phyloP scores from a whole-genome alignment of 2,888 invertebrate species.

The Eucriotettix oculatus region DNA sequence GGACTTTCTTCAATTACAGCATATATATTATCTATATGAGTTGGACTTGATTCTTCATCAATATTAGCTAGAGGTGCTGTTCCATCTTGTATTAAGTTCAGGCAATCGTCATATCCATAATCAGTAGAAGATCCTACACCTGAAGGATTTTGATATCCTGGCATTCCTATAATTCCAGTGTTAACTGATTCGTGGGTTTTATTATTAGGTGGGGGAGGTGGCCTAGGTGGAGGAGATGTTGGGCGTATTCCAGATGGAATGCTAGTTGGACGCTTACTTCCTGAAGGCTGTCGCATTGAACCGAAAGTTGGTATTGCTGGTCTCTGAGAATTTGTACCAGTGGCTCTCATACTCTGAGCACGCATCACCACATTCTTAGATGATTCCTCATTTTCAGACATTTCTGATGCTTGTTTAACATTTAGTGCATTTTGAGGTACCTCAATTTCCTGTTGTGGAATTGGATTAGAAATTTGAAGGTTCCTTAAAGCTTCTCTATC shows the following conservation, averaged over 20 bases:
- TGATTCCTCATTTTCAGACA: slow-evolving; percentile 34
- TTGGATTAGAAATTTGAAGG: slow-evolving; percentile 70
- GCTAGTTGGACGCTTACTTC: slow-evolving; percentile 53
- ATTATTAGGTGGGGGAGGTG: slow-evolving; percentile 22
- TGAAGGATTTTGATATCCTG: slow-evolving; percentile 27
- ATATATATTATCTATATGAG: slow-evolving; percentile 58
- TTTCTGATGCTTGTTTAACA: slow-evolving; percentile 34
- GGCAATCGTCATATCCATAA: slow-evolving; percentile 55
- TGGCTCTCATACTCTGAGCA: slow-evolving; percentile 67
- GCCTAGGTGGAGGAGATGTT: slow-evolving; percentile 58
- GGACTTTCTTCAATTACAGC: slow-evolving; percentile 72
- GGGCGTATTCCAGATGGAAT: slow-evolving; percentile 50
- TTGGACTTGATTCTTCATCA: slow-evolving; percentile 35
- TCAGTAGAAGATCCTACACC: slow-evolving; percentile 28
- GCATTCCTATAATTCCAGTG: slow-evolving; percentile 17
- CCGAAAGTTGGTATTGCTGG: slow-evolving; percentile 60
- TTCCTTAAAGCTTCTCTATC: slow-evolving; percentile 57
- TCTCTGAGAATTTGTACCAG: slow-evolving; percentile 28
- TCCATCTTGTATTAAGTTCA: slow-evolving; percentile 40
- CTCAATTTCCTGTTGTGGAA: slow-evolving; percentile 51
- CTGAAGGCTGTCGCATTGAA: slow-evolving; percentile 59
- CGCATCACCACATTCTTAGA: slow-evolving; percentile 48
- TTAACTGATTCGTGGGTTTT: slow-evolving; percentile 7
- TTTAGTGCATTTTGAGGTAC: slow-evolving; percentile 41
- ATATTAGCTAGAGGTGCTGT: slow-evolving; percentile 39